phyloP scores from a whole-genome alignment of 2,113 vertebrate species.

The Protomyctophum bolini region DNA sequence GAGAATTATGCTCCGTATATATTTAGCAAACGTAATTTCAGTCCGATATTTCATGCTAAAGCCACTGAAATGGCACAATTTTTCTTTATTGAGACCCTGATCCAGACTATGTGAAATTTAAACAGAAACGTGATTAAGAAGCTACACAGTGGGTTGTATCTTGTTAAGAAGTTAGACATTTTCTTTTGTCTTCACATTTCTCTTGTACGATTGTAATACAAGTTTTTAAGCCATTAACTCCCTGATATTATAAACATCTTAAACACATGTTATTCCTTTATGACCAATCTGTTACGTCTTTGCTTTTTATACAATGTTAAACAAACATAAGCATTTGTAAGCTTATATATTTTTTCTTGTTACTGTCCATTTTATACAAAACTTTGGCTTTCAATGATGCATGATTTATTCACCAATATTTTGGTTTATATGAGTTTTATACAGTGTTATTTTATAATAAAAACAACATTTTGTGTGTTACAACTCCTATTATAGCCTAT shows the following conservation, averaged over 20 bases:
- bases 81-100: too few species aligned
- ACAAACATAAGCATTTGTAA: constrained; percentile 6
- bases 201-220: background rate
- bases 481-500: constrained; percentile 56
- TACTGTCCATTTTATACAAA: constrained; percentile 41
- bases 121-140: too few species aligned
- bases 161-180: constrained; percentile 14
- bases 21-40: too few species aligned
- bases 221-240: constrained; percentile 45
- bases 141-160: background rate
- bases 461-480: constrained; percentile 31
- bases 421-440: constrained; percentile 48
- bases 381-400: constrained; percentile 38
- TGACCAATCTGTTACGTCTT: constrained; percentile 35
- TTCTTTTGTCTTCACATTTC: constrained; percentile 20
- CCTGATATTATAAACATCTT: constrained; percentile 38
- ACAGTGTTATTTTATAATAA: constrained; percentile 59
- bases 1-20: too few species aligned
- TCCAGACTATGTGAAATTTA: too few species aligned
- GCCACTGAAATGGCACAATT: too few species aligned
- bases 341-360: constrained; percentile 11
- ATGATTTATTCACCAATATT: constrained; percentile 53
- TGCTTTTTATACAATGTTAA: constrained; percentile 20
- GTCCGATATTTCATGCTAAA: too few species aligned
- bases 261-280: constrained; percentile 28